Conservation (phyloP, 2,797 vertebrate species). For the Neomorphus geoffroyi region DNA sequence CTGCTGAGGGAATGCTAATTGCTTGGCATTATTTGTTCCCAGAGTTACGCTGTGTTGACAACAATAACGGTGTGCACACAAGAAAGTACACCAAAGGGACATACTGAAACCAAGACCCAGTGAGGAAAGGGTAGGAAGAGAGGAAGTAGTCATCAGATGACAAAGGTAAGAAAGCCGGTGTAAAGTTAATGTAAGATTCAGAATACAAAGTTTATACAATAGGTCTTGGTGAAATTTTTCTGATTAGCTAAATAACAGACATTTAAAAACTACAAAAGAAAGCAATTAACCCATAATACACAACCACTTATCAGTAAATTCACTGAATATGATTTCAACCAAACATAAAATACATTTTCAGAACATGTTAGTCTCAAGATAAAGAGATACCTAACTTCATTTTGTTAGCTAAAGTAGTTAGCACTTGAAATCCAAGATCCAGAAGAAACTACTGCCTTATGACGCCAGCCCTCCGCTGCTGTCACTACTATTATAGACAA, state of each 20-base stretch:
- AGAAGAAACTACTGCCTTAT: background rate
- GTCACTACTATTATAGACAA: background rate
- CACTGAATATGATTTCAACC: background rate
- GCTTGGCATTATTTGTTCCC: background rate
- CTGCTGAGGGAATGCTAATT: background rate
- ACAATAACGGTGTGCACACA: background rate
- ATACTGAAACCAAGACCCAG: background rate
- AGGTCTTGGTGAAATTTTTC: background rate
- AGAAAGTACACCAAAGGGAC: background rate
- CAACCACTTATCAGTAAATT: background rate
- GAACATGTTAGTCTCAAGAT: background rate
- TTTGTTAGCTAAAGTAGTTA: background rate
- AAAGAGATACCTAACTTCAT: background rate
- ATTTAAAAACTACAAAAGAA: background rate
- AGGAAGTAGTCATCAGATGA: background rate
- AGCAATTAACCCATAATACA: background rate
- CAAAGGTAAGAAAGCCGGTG: background rate
- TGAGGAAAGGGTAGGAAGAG: background rate
- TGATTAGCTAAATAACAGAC: background rate
- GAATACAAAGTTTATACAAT: background rate
- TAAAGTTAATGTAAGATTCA: background rate
- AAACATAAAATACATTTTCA: background rate
- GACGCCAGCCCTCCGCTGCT: background rate
- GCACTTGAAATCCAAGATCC: background rate
- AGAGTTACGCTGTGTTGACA: background rate